Evolutionary conservation across 2,888 invertebrate genomes (phyloP).

Genomic region (Drosophila longiperda): DNA sequence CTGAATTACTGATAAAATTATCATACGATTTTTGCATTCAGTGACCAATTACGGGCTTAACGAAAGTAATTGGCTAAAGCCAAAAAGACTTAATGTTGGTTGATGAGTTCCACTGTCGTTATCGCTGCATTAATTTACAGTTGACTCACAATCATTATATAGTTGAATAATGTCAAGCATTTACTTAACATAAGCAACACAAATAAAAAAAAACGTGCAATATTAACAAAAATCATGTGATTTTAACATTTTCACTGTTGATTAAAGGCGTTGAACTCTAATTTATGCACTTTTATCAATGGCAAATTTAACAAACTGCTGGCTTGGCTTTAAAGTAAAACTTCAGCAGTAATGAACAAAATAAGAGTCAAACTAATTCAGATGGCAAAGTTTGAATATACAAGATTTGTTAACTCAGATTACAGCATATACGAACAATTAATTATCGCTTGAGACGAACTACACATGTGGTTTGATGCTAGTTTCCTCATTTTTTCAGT

Average conservation of each 20-base stretch:
- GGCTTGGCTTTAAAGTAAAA: slow-evolving; percentile 39
- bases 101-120: slow-evolving; percentile 6
- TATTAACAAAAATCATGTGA: neutral
- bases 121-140: neutral
- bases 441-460: neutral
- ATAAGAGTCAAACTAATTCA: neutral
- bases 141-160: neutral
- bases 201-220: neutral
- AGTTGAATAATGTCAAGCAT: neutral
- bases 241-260: neutral
- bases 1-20: slow-evolving; percentile 35
- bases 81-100: slow-evolving; percentile 7
- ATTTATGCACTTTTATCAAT: slow-evolving; percentile 23
- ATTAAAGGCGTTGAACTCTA: slow-evolving; percentile 13
- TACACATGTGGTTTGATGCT: slow-evolving; percentile 24
- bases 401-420: neutral
- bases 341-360: slow-evolving; percentile 12
- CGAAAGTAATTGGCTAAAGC: slow-evolving; percentile 10
- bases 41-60: slow-evolving; percentile 33
- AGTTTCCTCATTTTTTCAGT: slow-evolving; percentile 19
- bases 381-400: neutral
- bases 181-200: neutral
- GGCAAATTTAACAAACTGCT: slow-evolving; percentile 32
- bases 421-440: neutral
- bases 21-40: slow-evolving; percentile 38